Conservation (phyloP, 2,113 vertebrate genomes). For the Zosterops borbonicus region DNA sequence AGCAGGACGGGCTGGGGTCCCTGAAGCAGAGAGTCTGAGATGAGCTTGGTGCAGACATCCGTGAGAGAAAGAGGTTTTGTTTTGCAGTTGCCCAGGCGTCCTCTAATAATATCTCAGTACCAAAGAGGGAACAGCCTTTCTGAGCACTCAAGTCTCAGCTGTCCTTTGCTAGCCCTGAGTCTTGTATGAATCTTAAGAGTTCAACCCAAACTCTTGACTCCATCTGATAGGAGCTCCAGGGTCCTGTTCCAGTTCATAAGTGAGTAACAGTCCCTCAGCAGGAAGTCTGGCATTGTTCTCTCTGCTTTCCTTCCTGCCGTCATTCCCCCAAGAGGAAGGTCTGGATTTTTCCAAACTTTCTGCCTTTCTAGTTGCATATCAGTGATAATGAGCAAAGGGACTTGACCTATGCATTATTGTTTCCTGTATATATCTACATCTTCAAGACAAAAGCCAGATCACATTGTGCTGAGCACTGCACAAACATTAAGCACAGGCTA, state of each 20-base stretch:
- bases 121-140: background rate
- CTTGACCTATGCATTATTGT: slow-evolving; percentile 22
- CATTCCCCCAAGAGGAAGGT: background rate
- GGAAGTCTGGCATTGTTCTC: slow-evolving; percentile 63
- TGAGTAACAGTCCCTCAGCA: slow-evolving; percentile 18
- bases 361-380: slow-evolving; percentile 1
- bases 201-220: background rate
- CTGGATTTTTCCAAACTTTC: slow-evolving; percentile 24
- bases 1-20: background rate
- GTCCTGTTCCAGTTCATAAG: slow-evolving; percentile 9
- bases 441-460: background rate
- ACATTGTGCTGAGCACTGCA: background rate
- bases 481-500: background rate
- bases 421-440: background rate
- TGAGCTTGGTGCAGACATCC: background rate
- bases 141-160: background rate
- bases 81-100: background rate
- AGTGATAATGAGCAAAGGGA: background rate
- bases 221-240: background rate
- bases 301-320: slow-evolving; percentile 24
- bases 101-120: background rate
- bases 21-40: background rate
- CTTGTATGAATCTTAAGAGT: background rate
- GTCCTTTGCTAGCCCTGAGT: background rate
- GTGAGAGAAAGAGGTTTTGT: background rate